Evolutionary conservation across 2,797 vertebrate species (phyloP), one percentile per base, ranked within the genome.

Genomic region (Bovichtus variegatus): DNA sequence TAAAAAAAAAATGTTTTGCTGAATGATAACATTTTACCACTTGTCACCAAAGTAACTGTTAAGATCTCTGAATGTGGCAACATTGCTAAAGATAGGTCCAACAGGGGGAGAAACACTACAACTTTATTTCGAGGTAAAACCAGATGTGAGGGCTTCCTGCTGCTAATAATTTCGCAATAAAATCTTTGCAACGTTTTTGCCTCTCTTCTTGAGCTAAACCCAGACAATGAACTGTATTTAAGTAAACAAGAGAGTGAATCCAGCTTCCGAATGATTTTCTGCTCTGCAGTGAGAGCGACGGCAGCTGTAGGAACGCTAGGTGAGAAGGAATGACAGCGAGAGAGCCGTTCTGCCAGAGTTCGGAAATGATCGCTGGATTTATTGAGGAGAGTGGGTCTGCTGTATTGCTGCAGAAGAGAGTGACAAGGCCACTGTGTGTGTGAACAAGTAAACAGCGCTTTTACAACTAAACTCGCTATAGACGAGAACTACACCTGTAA

Each of bases 361-460:
- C 18, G 13, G 21, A 41, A 41, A 59, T 59, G 43, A 47, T 43
- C 47, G 13, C 27, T 21, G 27, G 60, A 21, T 21, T n/a, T 47
- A 46, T 13, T 49, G 44, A 36, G n/a, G 46, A 38, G 9, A 64
- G 31, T 50, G 31, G 5, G 55, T 23, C 36, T 64, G 44, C 64
- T 64, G 31, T 36, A 1, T 50, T 36, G 34, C 60, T 34, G 27
- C 60, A 63, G 60, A 63, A 43, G 60, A 43, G 60, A 34, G 31
- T 50, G 31, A 50, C 62, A 65, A 21, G n/a, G 21, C 65, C 44
- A 47, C 61, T 49, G 61, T 34, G 41, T 29, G 9, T 46, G 43
- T 31, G 61, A 47, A 44, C 31, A 21, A 63, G 60, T 63, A 63
- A 63, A 63, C 43, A 63, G 43, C 9, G 41, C 60, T 43, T 63